Conservation (phyloP, 1,140 invertebrate genomes). For the Chlorops oryzae region DNA sequence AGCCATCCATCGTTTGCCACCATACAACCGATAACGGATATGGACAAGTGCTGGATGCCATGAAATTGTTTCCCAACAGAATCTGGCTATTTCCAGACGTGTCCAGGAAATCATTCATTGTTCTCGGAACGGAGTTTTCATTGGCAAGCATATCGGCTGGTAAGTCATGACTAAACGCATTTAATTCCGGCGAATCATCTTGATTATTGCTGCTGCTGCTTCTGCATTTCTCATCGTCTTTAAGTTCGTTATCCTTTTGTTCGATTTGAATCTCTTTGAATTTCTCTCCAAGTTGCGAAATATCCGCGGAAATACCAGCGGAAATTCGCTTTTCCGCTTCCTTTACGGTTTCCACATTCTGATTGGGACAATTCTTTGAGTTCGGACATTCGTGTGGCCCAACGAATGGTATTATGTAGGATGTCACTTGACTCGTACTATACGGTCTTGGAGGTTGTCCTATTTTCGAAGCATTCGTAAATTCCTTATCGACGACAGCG, state of each 20-base stretch:
- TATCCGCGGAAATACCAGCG: too few species aligned
- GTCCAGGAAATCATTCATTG: constrained; percentile 55
- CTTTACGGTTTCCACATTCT: too few species aligned
- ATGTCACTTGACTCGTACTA: constrained; percentile 40
- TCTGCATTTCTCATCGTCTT: too few species aligned
- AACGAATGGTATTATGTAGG: constrained; percentile 46
- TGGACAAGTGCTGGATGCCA: constrained; percentile 51
- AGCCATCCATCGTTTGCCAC: constrained; percentile 61
- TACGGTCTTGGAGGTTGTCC: constrained; percentile 20
- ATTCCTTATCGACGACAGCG: constrained; percentile 33
- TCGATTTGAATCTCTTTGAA: too few species aligned
- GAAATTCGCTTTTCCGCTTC: too few species aligned
- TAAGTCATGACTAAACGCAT: constrained; percentile 29
- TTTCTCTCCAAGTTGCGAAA: too few species aligned
- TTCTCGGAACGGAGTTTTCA: constrained; percentile 53
- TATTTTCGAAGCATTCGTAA: constrained; percentile 14
- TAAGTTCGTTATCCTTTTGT: too few species aligned
- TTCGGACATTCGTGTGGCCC: constrained; percentile 47
- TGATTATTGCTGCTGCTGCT: too few species aligned
- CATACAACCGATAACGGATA: constrained; percentile 57
- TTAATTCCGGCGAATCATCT: too few species aligned
- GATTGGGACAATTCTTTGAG: constrained; percentile 44
- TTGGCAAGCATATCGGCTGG: constrained; percentile 36
- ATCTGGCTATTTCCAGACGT: constrained; percentile 48
- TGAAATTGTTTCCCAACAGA: constrained; percentile 45